Percentiles rank a stretch among this genome's conserved stretches.
These are phyloP conservation scores for Copidosoma floridanum DNA, from an alignment of 1,140 invertebrate species.

Conservation along the genomic window DNA sequence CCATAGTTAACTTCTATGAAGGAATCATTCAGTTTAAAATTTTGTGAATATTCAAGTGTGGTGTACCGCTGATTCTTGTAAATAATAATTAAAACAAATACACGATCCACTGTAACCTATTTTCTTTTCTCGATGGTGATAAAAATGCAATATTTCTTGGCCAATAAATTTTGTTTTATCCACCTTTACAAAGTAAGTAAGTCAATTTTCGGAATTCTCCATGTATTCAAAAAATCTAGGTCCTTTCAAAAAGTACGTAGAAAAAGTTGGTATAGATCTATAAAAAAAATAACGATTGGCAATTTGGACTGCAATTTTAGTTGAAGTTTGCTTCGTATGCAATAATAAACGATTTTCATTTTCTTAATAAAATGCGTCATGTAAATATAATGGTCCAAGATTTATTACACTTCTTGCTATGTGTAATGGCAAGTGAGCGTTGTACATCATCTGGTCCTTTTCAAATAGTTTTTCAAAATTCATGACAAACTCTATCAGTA, in stretches of 20 bases:
- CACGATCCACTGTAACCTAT: background rate
- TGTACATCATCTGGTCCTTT: no score
- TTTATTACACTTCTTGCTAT: constrained; percentile 18
- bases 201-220: constrained; percentile 15
- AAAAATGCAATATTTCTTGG: background rate
- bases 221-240: constrained; percentile 11
- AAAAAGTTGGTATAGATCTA: constrained; percentile 6
- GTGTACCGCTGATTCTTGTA: constrained; percentile 11
- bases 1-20: constrained; percentile 1
- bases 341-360: constrained; percentile 27
- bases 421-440: no score
- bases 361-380: constrained; percentile 25
- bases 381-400: constrained; percentile 26
- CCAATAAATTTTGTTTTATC: constrained; percentile 1
- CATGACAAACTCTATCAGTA: no score
- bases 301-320: constrained; percentile 16
- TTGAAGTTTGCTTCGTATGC: constrained; percentile 14
- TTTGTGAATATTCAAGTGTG: constrained; percentile 4
- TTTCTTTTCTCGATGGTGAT: constrained; percentile 3
- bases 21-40: constrained; percentile 23
- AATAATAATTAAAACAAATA: constrained; percentile 18
- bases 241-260: background rate
- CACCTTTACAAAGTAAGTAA: background rate
- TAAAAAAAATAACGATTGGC: constrained; percentile 21
- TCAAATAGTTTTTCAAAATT: no score